Base-by-base conservation (phyloP, 2,113 vertebrate genomes). In the Pseudorectes ferrugineus region DNA sequence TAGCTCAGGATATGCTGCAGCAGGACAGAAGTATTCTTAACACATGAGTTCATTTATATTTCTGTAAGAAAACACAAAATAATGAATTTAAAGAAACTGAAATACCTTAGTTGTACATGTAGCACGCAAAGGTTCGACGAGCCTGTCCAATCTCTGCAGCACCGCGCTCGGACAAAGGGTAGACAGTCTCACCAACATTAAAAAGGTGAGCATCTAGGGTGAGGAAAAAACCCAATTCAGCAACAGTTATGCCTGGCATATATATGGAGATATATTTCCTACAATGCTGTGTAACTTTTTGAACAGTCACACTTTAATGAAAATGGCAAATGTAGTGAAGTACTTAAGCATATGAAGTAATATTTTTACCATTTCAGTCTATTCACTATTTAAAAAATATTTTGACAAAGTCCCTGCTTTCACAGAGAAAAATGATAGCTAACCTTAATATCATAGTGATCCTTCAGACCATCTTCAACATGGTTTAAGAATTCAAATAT, bases 381-480 rank as follows among this genome's bases (percentile, higher is more conserved):
- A 71, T 10, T 55, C 8, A 16, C 10, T 43, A 25, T 70, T 65
- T 77, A 26, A 85, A 87, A 61, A 91, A 54, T 51, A 65, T 46
- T 92, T 91, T 46, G 8, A 87, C 35, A 17, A 29, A 92, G 24
- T 55, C 45, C 54, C 10, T 52, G 23, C 46, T 78, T 87, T 68
- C 26, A 45, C 14, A 76, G 15, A 79, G 31, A 58, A 79, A 89
- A 89, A 54, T 23, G 23, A 85, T 46, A 83, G 68, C 96, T 96
- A 92, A 99, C 99, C 99, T 99, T 99, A 97, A 99, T 99, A 97
- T 99, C 99, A 91, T 99, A 99, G 98, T 99, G 99, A 97, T 99
- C 99, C 97, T 99, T 99, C 57, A 99, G 98, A 48, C 99, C 99
- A 97, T 99, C 99, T 98, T 99, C 99, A 82, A 99, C 99, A 58